Base-by-base conservation (phyloP, 1,140 invertebrate species). In the Scaptomyza hsui region DNA sequence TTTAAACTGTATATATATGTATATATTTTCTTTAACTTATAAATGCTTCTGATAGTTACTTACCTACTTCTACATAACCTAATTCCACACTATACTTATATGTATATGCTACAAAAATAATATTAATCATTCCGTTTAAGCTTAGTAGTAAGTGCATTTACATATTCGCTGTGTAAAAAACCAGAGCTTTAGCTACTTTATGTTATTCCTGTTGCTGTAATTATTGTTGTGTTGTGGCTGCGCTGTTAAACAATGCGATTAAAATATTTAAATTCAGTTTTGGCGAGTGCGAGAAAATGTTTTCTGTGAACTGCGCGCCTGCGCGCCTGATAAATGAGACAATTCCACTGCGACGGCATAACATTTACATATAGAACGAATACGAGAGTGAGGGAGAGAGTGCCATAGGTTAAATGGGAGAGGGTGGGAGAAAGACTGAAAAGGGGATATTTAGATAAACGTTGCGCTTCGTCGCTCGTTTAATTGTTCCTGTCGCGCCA, bases 401-500 rank as follows among this genome's bases (percentile, higher is more conserved):
- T 9, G 26, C 45, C 3, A 41, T n/a, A 52, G 71, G 56, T 37
- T 26, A 57, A 57, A 48, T 10, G 41, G 55, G 35, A 37, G 52
- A 10, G 37, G 55, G 13, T 44, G 16, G 37, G 18, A n/a, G 12
- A 12, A 35, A 3, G 7, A 3, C 1, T 3, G 26, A 12, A 37
- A n/a, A 26, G 32, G 13, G 42, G 61, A 35, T 1, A 42, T 35
- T 48, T 55, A 49, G 35, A 47, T 64, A 70, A 56, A 24, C 52
- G 81, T 82, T 79, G 86, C 73, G 82, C 61, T 72, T 82, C 70
- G 75, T 49, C 76, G 78, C 74, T 69, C 78, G 64, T 88, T 86
- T 82, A 86, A 86, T 86, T 86, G 82, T 86, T 86, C 78, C 82
- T 78, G 82, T 81, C 83, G 78, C 82, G 82, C 78, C 63, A 86